Percentiles rank a stretch among this genome's conserved stretches.
Conservation (phyloP, 2,888 invertebrate species). For the Clunio marinus region DNA sequence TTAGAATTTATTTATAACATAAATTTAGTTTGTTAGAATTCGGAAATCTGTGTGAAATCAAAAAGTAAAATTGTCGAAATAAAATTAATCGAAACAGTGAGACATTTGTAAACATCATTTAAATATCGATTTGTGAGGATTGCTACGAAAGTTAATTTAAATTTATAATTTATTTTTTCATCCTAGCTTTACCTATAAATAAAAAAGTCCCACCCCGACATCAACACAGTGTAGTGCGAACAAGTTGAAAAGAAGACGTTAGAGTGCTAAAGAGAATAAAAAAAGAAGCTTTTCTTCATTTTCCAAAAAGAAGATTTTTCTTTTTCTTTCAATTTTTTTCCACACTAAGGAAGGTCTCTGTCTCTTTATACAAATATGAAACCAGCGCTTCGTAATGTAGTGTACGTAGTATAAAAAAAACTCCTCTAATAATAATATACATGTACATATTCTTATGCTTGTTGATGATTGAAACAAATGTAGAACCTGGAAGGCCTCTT, state of each 20-base stretch:
- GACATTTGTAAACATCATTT: slow-evolving; percentile 15
- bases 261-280: background rate
- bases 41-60: too few species aligned
- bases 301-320: slow-evolving; percentile 17
- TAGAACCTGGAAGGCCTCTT: slow-evolving; percentile 26
- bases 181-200: background rate
- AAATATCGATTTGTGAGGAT: background rate
- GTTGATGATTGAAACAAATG: slow-evolving; percentile 13
- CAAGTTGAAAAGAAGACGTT: slow-evolving; percentile 24
- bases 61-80: slow-evolving; percentile 16
- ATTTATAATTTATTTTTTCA: background rate
- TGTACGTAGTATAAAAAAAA: slow-evolving; percentile 17
- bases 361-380: slow-evolving; percentile 24
- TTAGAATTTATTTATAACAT: too few species aligned
- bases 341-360: slow-evolving; percentile 20
- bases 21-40: too few species aligned
- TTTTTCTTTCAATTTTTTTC: slow-evolving; percentile 13
- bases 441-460: slow-evolving; percentile 22
- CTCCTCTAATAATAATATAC: slow-evolving; percentile 14
- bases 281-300: slow-evolving; percentile 23
- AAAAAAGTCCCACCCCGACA: background rate
- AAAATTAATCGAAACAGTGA: too few species aligned
- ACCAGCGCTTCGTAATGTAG: background rate
- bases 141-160: background rate
- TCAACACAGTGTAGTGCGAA: slow-evolving; percentile 3